A percentile compares a stretch with the other conserved stretches of the same genome.
Conservation (phyloP, 2,113 vertebrate species). For the Pseudolaguvia tuberculata region DNA sequence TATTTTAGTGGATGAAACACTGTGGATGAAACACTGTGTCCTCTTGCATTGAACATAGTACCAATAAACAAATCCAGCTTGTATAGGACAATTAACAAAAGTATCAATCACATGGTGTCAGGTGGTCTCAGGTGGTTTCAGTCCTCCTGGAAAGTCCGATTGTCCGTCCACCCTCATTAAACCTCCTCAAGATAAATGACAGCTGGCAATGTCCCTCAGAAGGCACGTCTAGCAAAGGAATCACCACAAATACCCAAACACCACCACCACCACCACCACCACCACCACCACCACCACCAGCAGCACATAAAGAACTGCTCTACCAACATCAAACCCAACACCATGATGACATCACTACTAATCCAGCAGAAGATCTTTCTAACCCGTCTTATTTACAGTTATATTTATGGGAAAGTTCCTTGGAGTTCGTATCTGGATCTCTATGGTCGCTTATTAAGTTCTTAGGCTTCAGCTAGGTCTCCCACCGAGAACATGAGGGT, state of each 20-base stretch:
- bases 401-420: not conserved
- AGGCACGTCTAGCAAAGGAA: conserved; percentile 47
- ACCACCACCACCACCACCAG: conserved; percentile 60
- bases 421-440: not conserved
- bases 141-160: conserved; percentile 52
- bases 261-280: conserved; percentile 14
- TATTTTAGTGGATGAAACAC: not conserved
- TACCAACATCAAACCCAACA: conserved; percentile 24
- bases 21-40: not conserved
- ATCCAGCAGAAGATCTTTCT: not conserved
- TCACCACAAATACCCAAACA: conserved; percentile 45
- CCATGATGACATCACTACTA: not conserved
- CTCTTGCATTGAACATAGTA: conserved; percentile 10
- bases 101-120: not conserved
- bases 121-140: conserved; percentile 24
- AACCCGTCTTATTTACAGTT: not conserved
- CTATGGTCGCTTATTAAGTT: not conserved
- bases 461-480: too few species aligned
- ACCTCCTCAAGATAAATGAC: conserved; percentile 48
- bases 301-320: conserved; percentile 37
- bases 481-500: too few species aligned
- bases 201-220: conserved; percentile 40
- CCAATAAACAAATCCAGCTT: conserved; percentile 2
- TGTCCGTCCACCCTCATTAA: conserved; percentile 40
- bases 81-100: not conserved